Conservation (phyloP, 2,797 vertebrate genomes). For the Tenualosa ilisha region DNA sequence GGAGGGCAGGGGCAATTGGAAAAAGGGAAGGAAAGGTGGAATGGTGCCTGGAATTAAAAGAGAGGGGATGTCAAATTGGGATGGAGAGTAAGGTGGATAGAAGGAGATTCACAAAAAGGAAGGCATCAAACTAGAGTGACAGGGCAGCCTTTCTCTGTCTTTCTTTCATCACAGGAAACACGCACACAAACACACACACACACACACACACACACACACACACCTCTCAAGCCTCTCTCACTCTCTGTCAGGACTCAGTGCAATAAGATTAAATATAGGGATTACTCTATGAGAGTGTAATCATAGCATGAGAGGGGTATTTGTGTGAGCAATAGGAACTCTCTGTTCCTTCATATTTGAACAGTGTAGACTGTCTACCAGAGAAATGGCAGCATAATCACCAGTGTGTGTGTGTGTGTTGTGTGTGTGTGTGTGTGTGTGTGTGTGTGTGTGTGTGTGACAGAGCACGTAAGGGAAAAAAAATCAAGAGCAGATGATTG, state of each 20-base stretch:
- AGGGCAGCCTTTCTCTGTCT: background rate
- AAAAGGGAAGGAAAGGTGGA: conserved; percentile 4
- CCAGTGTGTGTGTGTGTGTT: background rate
- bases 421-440: background rate
- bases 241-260: background rate
- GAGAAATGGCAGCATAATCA: background rate
- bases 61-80: background rate
- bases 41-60: background rate
- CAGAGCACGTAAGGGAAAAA: background rate
- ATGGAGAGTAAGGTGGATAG: background rate
- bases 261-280: background rate
- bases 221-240: conserved; percentile 31
- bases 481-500: background rate
- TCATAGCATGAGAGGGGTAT: background rate
- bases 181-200: no score
- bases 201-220: conserved; percentile 39
- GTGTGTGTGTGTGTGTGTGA: background rate
- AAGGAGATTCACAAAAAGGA: background rate
- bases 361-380: background rate
- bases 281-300: background rate
- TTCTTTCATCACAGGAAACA: background rate
- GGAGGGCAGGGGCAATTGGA: background rate
- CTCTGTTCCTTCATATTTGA: background rate
- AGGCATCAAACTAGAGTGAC: background rate
- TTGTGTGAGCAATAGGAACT: background rate